Conservation (phyloP, 2,113 vertebrate species). For the Toxotes jaculatrix region DNA sequence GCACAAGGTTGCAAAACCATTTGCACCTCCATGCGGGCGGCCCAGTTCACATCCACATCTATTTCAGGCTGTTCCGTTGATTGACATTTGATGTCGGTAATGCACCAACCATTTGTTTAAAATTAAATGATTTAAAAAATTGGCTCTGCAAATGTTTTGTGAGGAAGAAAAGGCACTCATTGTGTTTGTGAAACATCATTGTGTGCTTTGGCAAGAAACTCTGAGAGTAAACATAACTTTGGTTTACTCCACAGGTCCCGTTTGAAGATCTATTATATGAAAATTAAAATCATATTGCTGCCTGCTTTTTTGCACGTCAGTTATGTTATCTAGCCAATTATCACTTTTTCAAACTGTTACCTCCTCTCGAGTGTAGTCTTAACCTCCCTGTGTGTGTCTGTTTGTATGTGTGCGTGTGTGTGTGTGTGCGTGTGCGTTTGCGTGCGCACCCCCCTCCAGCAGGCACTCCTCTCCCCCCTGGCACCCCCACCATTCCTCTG, state of each 20-base stretch:
- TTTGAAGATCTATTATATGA: too few relatives aligned
- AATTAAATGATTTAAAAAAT: background rate
- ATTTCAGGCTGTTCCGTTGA: background rate
- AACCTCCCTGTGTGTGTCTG: slow-evolving; percentile 5
- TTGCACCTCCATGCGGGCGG: background rate
- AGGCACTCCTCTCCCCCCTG: slow-evolving; percentile 85
- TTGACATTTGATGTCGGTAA: background rate
- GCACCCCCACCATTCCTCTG: slow-evolving; percentile 87
- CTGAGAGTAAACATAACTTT: background rate
- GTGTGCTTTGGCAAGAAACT: background rate
- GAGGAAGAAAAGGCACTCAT: background rate
- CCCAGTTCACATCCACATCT: background rate
- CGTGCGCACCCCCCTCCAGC: slow-evolving; percentile 60
- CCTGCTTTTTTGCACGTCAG: background rate
- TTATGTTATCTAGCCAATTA: background rate
- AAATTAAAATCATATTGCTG: background rate
- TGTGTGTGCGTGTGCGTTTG: slow-evolving; percentile 3
- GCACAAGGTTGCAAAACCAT: background rate
- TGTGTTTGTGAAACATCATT: background rate
- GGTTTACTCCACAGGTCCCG: too few relatives aligned
- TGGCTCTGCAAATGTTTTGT: background rate
- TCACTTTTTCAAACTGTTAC: slow-evolving; percentile 19
- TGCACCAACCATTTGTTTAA: too few relatives aligned
- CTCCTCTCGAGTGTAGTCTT: slow-evolving; percentile 31
- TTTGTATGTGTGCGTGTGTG: background rate